phyloP scores from a whole-genome alignment of 2,797 vertebrate species.

The Lagocephalus sceleratus region DNA sequence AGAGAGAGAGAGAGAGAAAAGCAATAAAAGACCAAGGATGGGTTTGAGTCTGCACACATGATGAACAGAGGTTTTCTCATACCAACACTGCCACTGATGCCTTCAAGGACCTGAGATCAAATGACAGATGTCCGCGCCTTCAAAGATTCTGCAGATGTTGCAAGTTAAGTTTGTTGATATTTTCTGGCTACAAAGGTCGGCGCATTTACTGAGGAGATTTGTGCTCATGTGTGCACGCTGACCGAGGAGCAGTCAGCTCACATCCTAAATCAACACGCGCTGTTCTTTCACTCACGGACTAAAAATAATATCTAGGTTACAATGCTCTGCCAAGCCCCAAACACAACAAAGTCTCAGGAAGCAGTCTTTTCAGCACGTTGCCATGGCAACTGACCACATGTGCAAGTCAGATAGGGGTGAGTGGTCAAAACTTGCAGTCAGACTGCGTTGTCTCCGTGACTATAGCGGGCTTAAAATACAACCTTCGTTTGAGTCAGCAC shows the following conservation, averaged over 20 bases:
- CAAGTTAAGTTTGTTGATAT: conserved; percentile 14
- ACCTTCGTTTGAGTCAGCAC: conserved; percentile 59
- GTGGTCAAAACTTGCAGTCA: conserved; percentile 65
- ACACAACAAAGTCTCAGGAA: conserved; percentile 71
- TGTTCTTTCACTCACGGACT: conserved; percentile 55
- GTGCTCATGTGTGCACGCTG: conserved; percentile 11
- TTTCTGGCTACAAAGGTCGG: neutral
- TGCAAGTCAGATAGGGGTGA: conserved; percentile 68
- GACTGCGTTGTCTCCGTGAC: conserved; percentile 64
- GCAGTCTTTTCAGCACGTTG: conserved; percentile 58
- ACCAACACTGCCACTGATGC: conserved; percentile 46
- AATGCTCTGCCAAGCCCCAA: conserved; percentile 65
- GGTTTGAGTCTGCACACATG: conserved; percentile 66
- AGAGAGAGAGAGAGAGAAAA: conserved; percentile 38
- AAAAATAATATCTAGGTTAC: conserved; percentile 79
- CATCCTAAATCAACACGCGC: conserved; percentile 59
- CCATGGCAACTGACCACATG: conserved; percentile 61
- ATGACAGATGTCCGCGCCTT: conserved; percentile 40
- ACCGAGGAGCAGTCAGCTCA: conserved; percentile 44
- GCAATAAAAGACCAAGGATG: conserved; percentile 68
- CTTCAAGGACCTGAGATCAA: conserved; percentile 51
- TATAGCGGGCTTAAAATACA: conserved; percentile 70
- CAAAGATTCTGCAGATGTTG: conserved; percentile 12
- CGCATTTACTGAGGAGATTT: conserved; percentile 5
- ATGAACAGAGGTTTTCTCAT: conserved; percentile 59